These are phyloP conservation scores for Apogon hyalosoma DNA, from an alignment of 2,797 vertebrate species.

Conservation along the genomic window DNA sequence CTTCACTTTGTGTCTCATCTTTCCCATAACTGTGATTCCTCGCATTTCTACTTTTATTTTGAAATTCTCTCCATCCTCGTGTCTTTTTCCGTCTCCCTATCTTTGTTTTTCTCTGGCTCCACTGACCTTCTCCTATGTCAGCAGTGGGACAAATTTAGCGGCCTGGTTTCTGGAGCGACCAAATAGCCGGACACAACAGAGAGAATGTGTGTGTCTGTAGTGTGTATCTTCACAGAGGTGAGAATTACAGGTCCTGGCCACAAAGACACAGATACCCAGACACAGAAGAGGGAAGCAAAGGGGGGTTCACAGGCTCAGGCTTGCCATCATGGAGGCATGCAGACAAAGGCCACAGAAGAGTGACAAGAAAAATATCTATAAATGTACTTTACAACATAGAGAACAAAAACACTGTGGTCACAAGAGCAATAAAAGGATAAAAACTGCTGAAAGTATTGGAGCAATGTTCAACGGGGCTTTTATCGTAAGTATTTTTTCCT, in stretches of 20 bases:
- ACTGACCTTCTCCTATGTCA: slow-evolving; percentile 86
- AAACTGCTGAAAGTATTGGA: slow-evolving; percentile 29
- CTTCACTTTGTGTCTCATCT: slow-evolving; percentile 9
- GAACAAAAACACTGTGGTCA: neutral
- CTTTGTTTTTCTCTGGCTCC: slow-evolving; percentile 78
- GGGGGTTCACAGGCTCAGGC: slow-evolving; percentile 63
- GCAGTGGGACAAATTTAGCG: slow-evolving; percentile 80
- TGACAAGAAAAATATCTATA: slow-evolving; percentile 39
- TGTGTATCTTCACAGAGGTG: slow-evolving; percentile 35
- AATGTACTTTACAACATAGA: slow-evolving; percentile 8
- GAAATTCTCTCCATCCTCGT: slow-evolving; percentile 35
- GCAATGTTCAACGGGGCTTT: slow-evolving; percentile 25
- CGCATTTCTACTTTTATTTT: slow-evolving; percentile 25
- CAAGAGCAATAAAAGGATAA: slow-evolving; percentile 28
- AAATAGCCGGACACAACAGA: slow-evolving; percentile 82
- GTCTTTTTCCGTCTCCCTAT: slow-evolving; percentile 42
- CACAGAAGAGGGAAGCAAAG: slow-evolving; percentile 52
- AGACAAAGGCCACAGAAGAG: slow-evolving; percentile 39
- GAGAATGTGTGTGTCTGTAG: slow-evolving; percentile 53
- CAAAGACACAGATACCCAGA: slow-evolving; percentile 65
- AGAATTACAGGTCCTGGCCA: slow-evolving; percentile 58
- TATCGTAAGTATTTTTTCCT: slow-evolving; percentile 51
- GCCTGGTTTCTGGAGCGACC: slow-evolving; percentile 83
- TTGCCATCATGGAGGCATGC: slow-evolving; percentile 43
- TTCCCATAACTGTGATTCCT: slow-evolving; percentile 1